Evolutionary conservation across 1,140 invertebrate species (phyloP).

Genomic region (Drosophila obscura): DNA sequence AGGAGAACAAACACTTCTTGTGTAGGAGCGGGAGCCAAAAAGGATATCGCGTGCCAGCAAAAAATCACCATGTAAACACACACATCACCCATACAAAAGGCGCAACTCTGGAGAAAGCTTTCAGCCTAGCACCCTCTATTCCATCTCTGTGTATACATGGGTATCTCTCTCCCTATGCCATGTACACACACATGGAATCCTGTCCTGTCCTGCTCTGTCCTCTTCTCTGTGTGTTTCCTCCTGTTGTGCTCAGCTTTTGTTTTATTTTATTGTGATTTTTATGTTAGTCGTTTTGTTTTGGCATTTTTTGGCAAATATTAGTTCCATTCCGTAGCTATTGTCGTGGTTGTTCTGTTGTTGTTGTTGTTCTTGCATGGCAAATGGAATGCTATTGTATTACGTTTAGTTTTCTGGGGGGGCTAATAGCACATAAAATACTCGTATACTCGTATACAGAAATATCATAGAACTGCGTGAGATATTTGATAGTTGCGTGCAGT

Average conservation of each 20-base stretch:
- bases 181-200: conserved; percentile 24
- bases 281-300: conserved; percentile 67
- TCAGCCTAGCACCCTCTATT: conserved; percentile 22
- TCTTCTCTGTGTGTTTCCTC: background rate
- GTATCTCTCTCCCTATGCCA: conserved; percentile 6
- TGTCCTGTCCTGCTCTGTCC: conserved; percentile 21
- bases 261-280: conserved; percentile 76
- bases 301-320: conserved; percentile 72
- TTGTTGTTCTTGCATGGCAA: conserved; percentile 24
- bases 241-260: conserved; percentile 26
- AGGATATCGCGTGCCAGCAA: conserved; percentile 72
- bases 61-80: conserved; percentile 72
- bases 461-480: background rate
- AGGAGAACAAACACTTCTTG: conserved; percentile 4
- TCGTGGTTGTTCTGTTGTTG: no score
- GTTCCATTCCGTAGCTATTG: conserved; percentile 38
- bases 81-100: conserved; percentile 20
- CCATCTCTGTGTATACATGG: background rate
- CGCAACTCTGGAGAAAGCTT: conserved; percentile 51
- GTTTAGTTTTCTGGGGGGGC: conserved; percentile 26
- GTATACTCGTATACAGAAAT: no score
- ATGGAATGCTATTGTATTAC: conserved; percentile 60
- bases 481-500: background rate
- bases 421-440: conserved; percentile 25
- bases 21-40: conserved; percentile 32